phyloP scores from a whole-genome alignment of 2,797 vertebrate species.

The Acrossocheilus wenchowensis region DNA sequence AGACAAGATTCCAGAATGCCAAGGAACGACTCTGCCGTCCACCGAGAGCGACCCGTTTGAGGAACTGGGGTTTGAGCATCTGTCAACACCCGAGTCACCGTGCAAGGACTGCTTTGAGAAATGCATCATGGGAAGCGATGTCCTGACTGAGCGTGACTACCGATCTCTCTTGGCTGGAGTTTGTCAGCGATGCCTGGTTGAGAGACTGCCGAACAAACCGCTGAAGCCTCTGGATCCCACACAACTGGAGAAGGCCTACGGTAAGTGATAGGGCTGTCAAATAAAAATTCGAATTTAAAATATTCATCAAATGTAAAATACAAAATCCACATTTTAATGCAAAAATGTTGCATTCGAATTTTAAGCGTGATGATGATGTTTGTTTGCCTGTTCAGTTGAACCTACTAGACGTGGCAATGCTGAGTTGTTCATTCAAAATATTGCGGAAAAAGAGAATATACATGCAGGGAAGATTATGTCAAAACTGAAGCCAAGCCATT shows the following conservation, averaged over 20 bases:
- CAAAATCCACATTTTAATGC: too few relatives aligned
- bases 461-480: too few relatives aligned
- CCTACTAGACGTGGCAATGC: too few relatives aligned
- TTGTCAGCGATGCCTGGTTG: conserved; percentile 83
- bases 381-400: too few relatives aligned
- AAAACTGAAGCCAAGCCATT: too few relatives aligned
- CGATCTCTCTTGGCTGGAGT: conserved; percentile 85
- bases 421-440: too few relatives aligned
- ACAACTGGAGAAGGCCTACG: conserved; percentile 70
- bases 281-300: too few relatives aligned
- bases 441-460: too few relatives aligned
- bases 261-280: conserved; percentile 67
- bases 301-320: too few relatives aligned
- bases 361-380: too few relatives aligned
- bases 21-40: conserved; percentile 60
- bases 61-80: conserved; percentile 60
- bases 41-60: conserved; percentile 68
- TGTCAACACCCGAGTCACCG: not conserved
- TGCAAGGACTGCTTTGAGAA: conserved; percentile 67
- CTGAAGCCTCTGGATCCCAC: conserved; percentile 81
- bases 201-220: conserved; percentile 78
- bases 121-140: conserved; percentile 55
- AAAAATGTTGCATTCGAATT: too few relatives aligned
- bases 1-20: conserved; percentile 1
- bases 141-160: conserved; percentile 82